Evolutionary conservation across 2,797 vertebrate species (phyloP).

Genomic region (Myiothlypis chrysogaster): DNA sequence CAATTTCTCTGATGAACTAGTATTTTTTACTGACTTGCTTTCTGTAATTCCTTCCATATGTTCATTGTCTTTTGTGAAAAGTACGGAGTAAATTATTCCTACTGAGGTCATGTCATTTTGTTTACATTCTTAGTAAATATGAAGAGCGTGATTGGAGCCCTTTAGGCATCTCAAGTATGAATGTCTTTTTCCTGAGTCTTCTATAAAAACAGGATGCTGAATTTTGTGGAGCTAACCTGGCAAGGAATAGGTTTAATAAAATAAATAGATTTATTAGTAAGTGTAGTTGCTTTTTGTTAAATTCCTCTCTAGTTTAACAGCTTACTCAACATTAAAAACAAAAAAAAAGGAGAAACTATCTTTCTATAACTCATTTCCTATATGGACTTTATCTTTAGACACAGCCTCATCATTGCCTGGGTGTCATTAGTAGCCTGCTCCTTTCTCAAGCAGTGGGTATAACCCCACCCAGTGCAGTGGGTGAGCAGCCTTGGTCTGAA

Average conservation of each 20-base stretch:
- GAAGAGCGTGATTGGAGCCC: slow-evolving; percentile 46
- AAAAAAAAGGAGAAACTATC: background rate
- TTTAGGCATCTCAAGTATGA: slow-evolving; percentile 62
- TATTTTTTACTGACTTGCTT: background rate
- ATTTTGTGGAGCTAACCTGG: slow-evolving; percentile 19
- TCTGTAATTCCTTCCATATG: slow-evolving; percentile 67
- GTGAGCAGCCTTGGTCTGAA: background rate
- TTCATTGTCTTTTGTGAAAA: slow-evolving; percentile 56
- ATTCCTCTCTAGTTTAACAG: background rate
- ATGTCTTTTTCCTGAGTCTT: slow-evolving; percentile 21
- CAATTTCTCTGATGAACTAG: background rate
- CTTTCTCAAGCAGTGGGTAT: background rate
- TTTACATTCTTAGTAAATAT: slow-evolving; percentile 67
- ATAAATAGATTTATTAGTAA: background rate
- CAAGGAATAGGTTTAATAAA: slow-evolving; percentile 18
- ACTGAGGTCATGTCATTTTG: slow-evolving; percentile 58
- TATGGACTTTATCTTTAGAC: background rate
- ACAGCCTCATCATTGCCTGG: background rate
- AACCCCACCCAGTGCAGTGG: background rate
- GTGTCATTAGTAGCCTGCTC: background rate
- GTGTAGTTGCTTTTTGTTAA: background rate
- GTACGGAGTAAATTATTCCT: slow-evolving; percentile 43
- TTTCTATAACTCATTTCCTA: background rate
- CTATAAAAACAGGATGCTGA: slow-evolving; percentile 41
- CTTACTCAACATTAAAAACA: background rate